phyloP scores from a whole-genome alignment of 2,888 invertebrate species.

The Dolichomitus sp. region DNA sequence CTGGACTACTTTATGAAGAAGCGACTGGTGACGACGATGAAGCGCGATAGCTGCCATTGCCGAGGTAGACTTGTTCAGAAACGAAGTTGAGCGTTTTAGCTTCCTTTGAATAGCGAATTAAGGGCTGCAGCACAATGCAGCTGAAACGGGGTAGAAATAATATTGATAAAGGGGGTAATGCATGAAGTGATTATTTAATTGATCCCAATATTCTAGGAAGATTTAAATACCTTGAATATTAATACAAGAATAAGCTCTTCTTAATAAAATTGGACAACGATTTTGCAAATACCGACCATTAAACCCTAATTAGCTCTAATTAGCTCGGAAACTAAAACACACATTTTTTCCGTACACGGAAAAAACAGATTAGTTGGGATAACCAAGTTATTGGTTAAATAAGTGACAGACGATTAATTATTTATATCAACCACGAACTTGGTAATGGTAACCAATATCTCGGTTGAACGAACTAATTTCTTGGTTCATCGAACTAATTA shows the following conservation, averaged over 20 bases:
- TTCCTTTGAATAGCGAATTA: constrained; percentile 3
- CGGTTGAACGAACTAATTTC: no score
- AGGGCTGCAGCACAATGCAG: background rate
- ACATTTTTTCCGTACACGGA: no score
- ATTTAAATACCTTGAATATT: background rate
- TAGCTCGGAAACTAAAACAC: no score
- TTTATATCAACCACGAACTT: no score
- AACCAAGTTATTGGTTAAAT: no score
- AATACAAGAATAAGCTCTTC: background rate
- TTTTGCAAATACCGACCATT: no score
- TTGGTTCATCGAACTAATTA: no score
- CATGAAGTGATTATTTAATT: background rate
- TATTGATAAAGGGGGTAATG: background rate
- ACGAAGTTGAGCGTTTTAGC: constrained; percentile 5
- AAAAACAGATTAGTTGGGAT: no score
- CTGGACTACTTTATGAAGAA: constrained; percentile 17
- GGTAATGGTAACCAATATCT: no score
- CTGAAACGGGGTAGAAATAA: background rate
- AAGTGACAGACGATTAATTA: no score
- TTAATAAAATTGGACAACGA: background rate
- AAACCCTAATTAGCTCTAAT: no score
- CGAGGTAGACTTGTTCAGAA: background rate
- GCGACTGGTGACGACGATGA: constrained; percentile 26
- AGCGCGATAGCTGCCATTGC: constrained; percentile 1
- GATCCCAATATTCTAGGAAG: background rate